Evolutionary conservation across 1,140 invertebrate genomes (phyloP).

Genomic region (Notospermus geniculatus): DNA sequence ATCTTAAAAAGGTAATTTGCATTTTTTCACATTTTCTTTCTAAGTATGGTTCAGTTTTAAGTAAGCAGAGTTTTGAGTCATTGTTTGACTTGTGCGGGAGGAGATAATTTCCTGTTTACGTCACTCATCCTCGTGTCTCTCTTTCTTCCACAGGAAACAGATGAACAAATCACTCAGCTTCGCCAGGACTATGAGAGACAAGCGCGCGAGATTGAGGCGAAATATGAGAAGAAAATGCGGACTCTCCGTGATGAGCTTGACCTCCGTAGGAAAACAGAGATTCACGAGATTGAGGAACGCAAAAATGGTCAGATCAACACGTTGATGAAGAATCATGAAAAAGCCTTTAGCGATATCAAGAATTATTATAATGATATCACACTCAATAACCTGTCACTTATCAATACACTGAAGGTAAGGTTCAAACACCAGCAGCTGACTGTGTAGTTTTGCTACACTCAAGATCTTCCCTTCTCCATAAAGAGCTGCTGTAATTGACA

Average conservation of each 20-base stretch:
- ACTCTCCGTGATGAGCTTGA: conserved; percentile 72
- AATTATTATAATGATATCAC: conserved; percentile 93
- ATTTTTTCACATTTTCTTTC: too few relatives aligned
- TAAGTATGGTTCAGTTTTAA: too few relatives aligned
- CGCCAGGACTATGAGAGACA: conserved; percentile 72
- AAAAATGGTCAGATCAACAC: conserved; percentile 83
- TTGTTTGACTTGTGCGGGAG: too few relatives aligned
- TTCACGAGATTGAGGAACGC: conserved; percentile 82
- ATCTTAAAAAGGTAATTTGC: conserved; percentile 62
- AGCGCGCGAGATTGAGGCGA: conserved; percentile 73
- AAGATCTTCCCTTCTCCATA: too few relatives aligned
- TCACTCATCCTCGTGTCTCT: too few relatives aligned
- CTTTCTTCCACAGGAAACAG: conserved; percentile 53
- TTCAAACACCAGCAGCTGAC: neutral
- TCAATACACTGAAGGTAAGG: conserved; percentile 72
- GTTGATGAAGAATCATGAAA: conserved; percentile 78
- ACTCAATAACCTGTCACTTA: conserved; percentile 82
- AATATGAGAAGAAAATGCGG: conserved; percentile 76
- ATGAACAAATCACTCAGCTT: conserved; percentile 66
- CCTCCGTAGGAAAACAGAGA: conserved; percentile 65
- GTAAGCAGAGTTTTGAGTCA: too few relatives aligned
- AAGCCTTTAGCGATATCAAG: conserved; percentile 82
- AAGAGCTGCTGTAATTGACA: too few relatives aligned
- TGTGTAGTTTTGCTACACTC: too few relatives aligned
- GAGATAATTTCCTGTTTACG: too few relatives aligned